Conservation (phyloP, 2,888 invertebrate species). For the Nysson spinosus region DNA sequence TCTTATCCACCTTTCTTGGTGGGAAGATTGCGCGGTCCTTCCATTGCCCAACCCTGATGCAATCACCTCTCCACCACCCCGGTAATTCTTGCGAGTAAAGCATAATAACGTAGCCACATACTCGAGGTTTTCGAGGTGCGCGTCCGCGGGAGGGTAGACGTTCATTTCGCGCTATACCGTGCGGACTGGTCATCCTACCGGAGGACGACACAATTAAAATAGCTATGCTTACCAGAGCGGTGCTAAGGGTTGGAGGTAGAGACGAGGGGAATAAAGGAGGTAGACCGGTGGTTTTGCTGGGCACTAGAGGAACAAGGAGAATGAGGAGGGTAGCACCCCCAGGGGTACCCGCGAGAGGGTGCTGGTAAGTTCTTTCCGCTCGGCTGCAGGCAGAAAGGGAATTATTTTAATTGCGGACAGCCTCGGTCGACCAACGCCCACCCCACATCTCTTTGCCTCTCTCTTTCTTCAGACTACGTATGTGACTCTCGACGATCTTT, state of each 20-base stretch:
- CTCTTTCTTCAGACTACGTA: slow-evolving; percentile 43
- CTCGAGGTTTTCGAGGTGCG: slow-evolving; percentile 59
- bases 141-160: slow-evolving; percentile 50
- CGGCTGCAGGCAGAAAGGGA: slow-evolving; percentile 77
- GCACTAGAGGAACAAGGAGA: slow-evolving; percentile 40
- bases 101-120: slow-evolving; percentile 69
- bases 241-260: slow-evolving; percentile 43
- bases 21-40: slow-evolving; percentile 44
- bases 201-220: slow-evolving; percentile 77
- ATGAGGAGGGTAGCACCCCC: slow-evolving; percentile 60
- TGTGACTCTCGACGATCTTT: slow-evolving; percentile 22
- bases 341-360: slow-evolving; percentile 68
- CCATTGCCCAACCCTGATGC: slow-evolving; percentile 48
- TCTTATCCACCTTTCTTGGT: slow-evolving; percentile 6
- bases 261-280: slow-evolving; percentile 40
- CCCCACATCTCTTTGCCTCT: slow-evolving; percentile 49
- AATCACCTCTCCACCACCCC: slow-evolving; percentile 46
- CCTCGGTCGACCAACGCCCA: slow-evolving; percentile 74
- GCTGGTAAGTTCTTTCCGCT: slow-evolving; percentile 78
- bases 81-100: slow-evolving; percentile 69
- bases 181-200: slow-evolving; percentile 67
- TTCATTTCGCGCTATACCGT: slow-evolving; percentile 66
- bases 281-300: slow-evolving; percentile 20
- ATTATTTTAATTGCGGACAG: slow-evolving; percentile 78
- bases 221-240: slow-evolving; percentile 73